These are phyloP conservation scores for Apeltes quadracus DNA, from an alignment of 2,113 vertebrate species.

Conservation along the genomic window DNA sequence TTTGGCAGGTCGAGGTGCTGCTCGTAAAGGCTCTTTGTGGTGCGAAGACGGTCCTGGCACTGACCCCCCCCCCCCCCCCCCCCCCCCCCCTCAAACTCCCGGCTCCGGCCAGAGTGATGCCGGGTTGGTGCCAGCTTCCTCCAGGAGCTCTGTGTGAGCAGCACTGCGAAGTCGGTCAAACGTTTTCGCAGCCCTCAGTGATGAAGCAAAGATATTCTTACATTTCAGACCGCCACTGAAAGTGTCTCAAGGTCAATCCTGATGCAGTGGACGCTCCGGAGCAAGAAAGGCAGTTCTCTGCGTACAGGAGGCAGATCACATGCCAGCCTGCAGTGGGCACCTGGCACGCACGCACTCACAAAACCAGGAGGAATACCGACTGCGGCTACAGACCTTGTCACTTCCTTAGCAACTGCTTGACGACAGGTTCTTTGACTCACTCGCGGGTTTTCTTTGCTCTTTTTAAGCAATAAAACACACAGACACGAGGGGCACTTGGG, in stretches of 20 bases:
- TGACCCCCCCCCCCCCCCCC: neutral
- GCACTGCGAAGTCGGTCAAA: conserved; percentile 42
- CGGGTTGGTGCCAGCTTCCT: conserved; percentile 53
- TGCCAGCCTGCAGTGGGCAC: neutral
- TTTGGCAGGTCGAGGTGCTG: conserved; percentile 53
- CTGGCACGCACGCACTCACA: conserved; percentile 22
- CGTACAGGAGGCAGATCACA: neutral
- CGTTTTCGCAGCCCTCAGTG: conserved; percentile 51
- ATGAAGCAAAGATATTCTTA: conserved; percentile 30
- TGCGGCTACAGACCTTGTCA: conserved; percentile 22
- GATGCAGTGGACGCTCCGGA: conserved; percentile 1
- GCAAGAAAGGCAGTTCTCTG: neutral
- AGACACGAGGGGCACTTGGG: conserved; percentile 24
- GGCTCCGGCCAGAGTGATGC: conserved; percentile 37
- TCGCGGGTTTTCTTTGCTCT: neutral
- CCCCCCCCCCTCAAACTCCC: neutral
- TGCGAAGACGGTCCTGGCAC: conserved; percentile 50
- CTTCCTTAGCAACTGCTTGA: conserved; percentile 42
- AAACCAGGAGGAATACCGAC: neutral
- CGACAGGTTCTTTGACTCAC: conserved; percentile 31
- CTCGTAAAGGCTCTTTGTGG: conserved; percentile 59
- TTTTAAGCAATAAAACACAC: conserved; percentile 36
- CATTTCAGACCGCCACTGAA: conserved; percentile 30
- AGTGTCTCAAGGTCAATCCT: conserved; percentile 38
- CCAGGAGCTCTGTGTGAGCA: conserved; percentile 33